These are phyloP conservation scores for Halichoeres trimaculatus DNA, from an alignment of 2,113 vertebrate genomes.

Conservation along the genomic window DNA sequence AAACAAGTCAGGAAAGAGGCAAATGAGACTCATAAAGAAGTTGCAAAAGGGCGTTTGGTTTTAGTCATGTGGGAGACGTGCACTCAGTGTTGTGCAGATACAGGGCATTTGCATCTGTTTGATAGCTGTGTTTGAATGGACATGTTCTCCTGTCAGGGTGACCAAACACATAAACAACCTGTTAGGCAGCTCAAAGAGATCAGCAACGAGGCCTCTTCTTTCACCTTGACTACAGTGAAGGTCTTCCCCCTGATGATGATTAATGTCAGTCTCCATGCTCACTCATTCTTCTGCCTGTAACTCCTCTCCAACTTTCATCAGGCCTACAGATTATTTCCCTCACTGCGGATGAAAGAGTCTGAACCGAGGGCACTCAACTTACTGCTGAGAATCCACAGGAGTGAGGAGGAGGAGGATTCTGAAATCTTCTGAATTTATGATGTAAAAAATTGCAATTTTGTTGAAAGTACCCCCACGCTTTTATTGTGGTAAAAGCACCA, in stretches of 20 bases:
- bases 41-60: not conserved
- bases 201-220: not conserved
- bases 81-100: not conserved
- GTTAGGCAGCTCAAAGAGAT: not conserved
- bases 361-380: not conserved
- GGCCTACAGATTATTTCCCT: not conserved
- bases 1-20: slow-evolving; percentile 8
- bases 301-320: not conserved
- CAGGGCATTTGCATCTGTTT: not conserved
- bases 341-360: not conserved
- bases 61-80: not conserved
- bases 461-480: too few species aligned
- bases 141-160: not conserved
- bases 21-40: slow-evolving; percentile 24
- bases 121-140: not conserved
- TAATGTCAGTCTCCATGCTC: not conserved
- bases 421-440: too few species aligned
- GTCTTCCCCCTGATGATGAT: slow-evolving; percentile 17
- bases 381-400: not conserved
- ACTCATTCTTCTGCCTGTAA: not conserved
- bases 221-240: slow-evolving; percentile 38
- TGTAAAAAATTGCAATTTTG: too few species aligned
- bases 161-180: not conserved
- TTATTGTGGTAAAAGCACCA: too few species aligned
- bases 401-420: too few species aligned